These are phyloP conservation scores for Proisotoma minuta DNA, from an alignment of 2,888 invertebrate genomes.

Conservation along the genomic window DNA sequence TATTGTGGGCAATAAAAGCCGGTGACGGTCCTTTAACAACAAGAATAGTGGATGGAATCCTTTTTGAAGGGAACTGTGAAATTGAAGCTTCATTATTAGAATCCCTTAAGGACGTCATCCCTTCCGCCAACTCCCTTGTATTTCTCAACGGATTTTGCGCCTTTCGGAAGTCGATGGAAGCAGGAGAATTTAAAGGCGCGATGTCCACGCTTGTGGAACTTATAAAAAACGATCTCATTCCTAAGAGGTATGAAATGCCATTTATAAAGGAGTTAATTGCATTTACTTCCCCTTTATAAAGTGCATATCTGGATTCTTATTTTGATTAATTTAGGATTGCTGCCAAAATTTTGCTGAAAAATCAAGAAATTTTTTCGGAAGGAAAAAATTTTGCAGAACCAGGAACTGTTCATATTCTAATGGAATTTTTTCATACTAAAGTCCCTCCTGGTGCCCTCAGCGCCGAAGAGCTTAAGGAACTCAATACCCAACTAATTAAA, in stretches of 20 bases:
- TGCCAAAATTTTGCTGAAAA: constrained; percentile 35
- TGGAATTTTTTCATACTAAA: constrained; percentile 39
- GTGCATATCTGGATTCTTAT: neutral
- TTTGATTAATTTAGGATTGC: constrained; percentile 27
- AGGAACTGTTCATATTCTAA: constrained; percentile 35
- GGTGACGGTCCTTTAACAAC: constrained; percentile 43
- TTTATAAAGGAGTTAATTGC: neutral
- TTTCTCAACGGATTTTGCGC: constrained; percentile 42
- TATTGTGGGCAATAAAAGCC: constrained; percentile 44
- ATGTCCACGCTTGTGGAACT: constrained; percentile 35
- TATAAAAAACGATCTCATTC: constrained; percentile 43
- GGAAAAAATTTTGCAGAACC: constrained; percentile 30
- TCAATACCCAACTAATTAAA: constrained; percentile 37
- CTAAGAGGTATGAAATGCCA: constrained; percentile 28
- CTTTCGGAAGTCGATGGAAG: constrained; percentile 35
- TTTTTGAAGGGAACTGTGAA: constrained; percentile 36
- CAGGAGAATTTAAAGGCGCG: constrained; percentile 28
- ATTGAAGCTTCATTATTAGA: constrained; percentile 40
- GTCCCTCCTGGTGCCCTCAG: constrained; percentile 25
- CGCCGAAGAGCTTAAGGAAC: constrained; percentile 17
- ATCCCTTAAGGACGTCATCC: constrained; percentile 33
- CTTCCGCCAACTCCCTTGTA: constrained; percentile 32
- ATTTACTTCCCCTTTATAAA: constrained; percentile 6
- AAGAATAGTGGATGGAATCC: constrained; percentile 38
- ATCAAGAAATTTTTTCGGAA: constrained; percentile 25